Base-by-base conservation (phyloP, 2,113 vertebrate species). In the Corvus moneduloides region DNA sequence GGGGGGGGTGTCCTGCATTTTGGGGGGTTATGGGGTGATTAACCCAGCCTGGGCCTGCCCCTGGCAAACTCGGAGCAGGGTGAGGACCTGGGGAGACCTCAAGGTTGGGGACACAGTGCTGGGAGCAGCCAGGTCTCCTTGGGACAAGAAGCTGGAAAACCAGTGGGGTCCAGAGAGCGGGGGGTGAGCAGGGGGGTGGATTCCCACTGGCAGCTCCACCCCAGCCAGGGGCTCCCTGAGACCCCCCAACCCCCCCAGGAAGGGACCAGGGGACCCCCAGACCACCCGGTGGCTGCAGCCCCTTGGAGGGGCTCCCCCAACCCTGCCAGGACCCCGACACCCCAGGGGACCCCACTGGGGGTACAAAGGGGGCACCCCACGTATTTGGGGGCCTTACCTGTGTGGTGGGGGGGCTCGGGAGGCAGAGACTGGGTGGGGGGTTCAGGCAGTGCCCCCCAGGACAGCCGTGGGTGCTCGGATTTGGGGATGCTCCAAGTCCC, bases 141-240 rank as follows among this genome's bases (percentile, higher is more conserved):
- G 9, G 66, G 49, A 63, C 2, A 16, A 61, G 46, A 16, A 23
- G 23, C n/a, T 64, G 75, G 66, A 80, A 64, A 64, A 22, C 2
- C 44, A 4, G 17, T 0, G 11, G 30, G 39, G 18, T 20, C 1
- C 39, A 9, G 35, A 30, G 43, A 72, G 20, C 0, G 1, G 10
- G 48, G 44, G 32, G 8, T 32, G 52, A 28, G 16, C 2, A 12
- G 35, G 9, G 49, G 33, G 20, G 5, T 11, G 37, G 14, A 9
- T 39, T 39, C 39, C 55, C 48, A 33, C 33, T 2, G 43, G 43
- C 21, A 71, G 32, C 35, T 48, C 33, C 33, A 35, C 18, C 33
- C n/a, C 1, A 10, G 16, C 46, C 37, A 21, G n/a, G 27, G 49
- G 28, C 14, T 64, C 51, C 41, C 43, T 1, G 3, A 26, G 43